phyloP scores from a whole-genome alignment of 2,113 vertebrate species.

The Callocephalon fimbriatum region DNA sequence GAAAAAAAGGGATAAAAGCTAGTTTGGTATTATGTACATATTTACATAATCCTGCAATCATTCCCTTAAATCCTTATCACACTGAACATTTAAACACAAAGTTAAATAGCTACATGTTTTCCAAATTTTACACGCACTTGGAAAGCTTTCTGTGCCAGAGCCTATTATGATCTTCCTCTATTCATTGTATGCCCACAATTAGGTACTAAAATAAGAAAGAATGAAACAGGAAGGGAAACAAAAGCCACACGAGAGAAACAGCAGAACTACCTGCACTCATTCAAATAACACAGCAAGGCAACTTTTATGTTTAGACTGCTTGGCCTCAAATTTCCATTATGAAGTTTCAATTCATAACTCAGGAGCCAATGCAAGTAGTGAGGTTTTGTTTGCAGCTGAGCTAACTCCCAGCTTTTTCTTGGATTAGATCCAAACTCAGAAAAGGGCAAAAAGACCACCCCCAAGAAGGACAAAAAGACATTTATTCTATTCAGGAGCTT shows the following conservation, averaged over 20 bases:
- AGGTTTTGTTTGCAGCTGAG: background rate
- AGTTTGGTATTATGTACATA: background rate
- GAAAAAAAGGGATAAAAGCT: background rate
- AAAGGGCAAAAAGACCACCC: background rate
- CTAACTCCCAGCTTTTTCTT: background rate
- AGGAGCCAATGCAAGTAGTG: background rate
- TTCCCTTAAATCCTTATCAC: background rate
- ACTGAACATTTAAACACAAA: background rate
- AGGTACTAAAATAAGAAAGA: conserved; percentile 8
- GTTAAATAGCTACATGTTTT: background rate
- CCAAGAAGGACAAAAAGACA: background rate
- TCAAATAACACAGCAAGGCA: background rate
- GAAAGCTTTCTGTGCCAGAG: background rate
- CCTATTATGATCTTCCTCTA: background rate
- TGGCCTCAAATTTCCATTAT: background rate
- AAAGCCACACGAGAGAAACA: background rate
- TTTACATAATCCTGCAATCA: background rate
- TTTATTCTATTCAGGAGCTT: background rate
- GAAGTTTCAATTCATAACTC: conserved; percentile 27
- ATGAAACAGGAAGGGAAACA: conserved; percentile 28
- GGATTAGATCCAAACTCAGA: background rate
- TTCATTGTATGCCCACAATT: conserved; percentile 17
- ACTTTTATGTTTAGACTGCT: background rate
- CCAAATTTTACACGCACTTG: background rate
- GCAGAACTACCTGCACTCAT: background rate